These are phyloP conservation scores for Azemiops feae DNA, from an alignment of 2,113 vertebrate genomes.

Conservation along the genomic window DNA sequence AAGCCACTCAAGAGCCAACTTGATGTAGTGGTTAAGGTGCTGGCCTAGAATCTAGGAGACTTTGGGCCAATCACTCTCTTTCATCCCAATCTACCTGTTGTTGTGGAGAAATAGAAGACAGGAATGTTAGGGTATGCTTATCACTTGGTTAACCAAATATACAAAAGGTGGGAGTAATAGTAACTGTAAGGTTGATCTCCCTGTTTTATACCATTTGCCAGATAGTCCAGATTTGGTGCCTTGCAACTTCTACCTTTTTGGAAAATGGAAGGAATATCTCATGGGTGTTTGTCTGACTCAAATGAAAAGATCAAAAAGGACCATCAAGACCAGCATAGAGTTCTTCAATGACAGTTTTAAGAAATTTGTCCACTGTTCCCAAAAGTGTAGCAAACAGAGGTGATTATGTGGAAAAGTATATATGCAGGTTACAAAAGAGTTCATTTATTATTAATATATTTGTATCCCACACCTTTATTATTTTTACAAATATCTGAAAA, in stretches of 20 bases:
- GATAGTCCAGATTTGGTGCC: background rate
- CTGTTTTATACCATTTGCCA: background rate
- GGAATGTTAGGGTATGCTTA: background rate
- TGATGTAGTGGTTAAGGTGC: background rate
- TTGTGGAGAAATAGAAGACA: background rate
- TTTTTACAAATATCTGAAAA: background rate
- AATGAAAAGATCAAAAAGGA: background rate
- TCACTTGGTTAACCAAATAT: background rate
- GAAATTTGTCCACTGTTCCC: background rate
- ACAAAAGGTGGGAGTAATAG: background rate
- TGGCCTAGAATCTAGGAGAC: background rate
- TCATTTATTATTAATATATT: background rate
- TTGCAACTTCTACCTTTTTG: background rate
- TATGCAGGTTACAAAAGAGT: background rate
- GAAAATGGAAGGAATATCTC: background rate
- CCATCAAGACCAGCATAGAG: background rate
- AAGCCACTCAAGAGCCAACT: background rate
- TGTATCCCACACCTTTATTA: background rate
- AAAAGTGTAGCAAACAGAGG: background rate
- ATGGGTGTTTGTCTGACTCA: background rate
- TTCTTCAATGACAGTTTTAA: background rate
- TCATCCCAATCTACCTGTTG: background rate
- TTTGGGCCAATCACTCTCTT: background rate
- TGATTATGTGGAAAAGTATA: background rate
- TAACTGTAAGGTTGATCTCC: background rate